Evolutionary conservation across 2,888 invertebrate species (phyloP), one percentile per base, ranked within the genome.

Genomic region (Campopleginae sp.): DNA sequence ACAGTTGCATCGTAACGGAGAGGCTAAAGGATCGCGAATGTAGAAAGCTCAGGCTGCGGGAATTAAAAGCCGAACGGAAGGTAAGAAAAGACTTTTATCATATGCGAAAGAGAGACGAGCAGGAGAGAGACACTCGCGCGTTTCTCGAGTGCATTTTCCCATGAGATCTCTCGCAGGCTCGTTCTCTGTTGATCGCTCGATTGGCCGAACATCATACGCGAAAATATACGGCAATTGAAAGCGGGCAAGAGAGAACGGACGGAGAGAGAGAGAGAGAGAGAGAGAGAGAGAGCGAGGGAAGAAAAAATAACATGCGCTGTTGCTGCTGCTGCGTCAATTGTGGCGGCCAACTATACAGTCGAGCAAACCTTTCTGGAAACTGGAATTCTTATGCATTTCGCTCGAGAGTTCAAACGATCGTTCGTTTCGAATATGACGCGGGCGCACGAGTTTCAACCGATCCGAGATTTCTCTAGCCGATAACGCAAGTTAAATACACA

Each of bases 21-120:
- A 79, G 44, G 42, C 77, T 48, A 42, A 27, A 31, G 17, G 44
- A 38, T 51, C 19, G 7, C 19, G 7, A 51, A 72, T 38, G 48
- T 38, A 33, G 23, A 77, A 48, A 78, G 68, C 77, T 51, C 7
- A 48, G 58, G 42, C 71, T 63, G 76, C 48, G 80, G 51, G 81
- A 85, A 82, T 81, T 81, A 85, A 85, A 82, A 78, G 77, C 54
- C 63, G 77, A 80, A 80, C 33, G 68, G 63, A 46, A 75, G 31
- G 76, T 76, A 70, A 84, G 80, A 76, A 68, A 48, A 70, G 42
- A 31, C 71, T 78, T 79, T 79, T 79, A 82, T 82, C 77, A 48
- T 77, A 68, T 74, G 33, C 66, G n/a, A 72, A 31, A 66, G 80
- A n/a, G 58, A 80, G 44, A 65, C 48, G 77, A 80, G 65, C 79